Evolutionary conservation across 2,113 vertebrate genomes (phyloP).

Genomic region (Misgurnus anguillicaudatus): DNA sequence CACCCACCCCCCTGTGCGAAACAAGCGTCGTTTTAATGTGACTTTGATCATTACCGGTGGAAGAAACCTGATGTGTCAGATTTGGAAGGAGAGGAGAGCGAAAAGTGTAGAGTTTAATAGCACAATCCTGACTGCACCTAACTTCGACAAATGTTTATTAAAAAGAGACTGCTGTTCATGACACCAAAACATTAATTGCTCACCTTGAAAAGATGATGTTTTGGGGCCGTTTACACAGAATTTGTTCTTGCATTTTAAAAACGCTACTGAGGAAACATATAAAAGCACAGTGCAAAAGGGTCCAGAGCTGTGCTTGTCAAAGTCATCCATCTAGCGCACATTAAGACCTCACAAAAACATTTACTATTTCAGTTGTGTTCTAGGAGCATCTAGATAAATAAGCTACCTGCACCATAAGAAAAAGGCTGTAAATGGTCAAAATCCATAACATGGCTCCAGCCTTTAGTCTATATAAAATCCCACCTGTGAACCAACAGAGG

Average conservation of each 20-base stretch:
- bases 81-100: constrained; percentile 14
- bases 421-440: neutral
- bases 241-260: too few species aligned
- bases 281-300: too few species aligned
- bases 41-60: constrained; percentile 57
- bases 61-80: constrained; percentile 46
- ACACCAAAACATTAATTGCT: neutral
- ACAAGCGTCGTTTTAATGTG: constrained; percentile 41
- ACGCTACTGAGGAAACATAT: too few species aligned
- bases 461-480: constrained; percentile 34
- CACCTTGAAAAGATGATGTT: constrained; percentile 9
- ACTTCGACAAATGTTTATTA: constrained; percentile 6
- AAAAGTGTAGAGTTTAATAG: neutral
- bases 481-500: constrained; percentile 26
- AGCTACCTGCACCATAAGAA: neutral
- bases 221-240: neutral
- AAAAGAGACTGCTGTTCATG: neutral
- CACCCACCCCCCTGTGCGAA: constrained; percentile 39
- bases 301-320: too few species aligned
- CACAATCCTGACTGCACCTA: neutral
- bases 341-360: neutral
- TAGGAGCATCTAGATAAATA: neutral
- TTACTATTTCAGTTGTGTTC: neutral
- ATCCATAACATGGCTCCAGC: constrained; percentile 4
- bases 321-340: too few species aligned